Base-by-base conservation (phyloP, 2,888 invertebrate genomes). In the Mamestra brassicae region DNA sequence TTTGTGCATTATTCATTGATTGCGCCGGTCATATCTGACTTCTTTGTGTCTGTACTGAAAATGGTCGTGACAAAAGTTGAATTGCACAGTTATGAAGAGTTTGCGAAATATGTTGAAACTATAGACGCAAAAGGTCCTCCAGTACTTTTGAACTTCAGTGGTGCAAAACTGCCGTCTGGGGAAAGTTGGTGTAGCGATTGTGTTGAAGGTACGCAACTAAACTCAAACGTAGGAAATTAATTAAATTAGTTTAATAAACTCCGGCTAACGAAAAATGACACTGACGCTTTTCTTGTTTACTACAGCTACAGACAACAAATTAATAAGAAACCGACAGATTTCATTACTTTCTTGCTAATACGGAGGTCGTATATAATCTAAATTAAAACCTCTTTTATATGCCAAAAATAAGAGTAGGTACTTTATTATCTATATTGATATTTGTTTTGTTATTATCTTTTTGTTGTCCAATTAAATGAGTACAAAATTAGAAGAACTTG, bases 181-280 rank as follows among this genome's bases (percentile, higher is more conserved):
- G 93, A 97, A 72, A 99, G 98, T 92, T 99, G 99, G 99, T 99
- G 99, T 90, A 97, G 98, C 0, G 99, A 99, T 92, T 99, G 99
- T 93, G 98, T 98, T 17, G 97, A 97, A 95, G 98, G 98, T 98
- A 97, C 4, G 67, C 98, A 42, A 97, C 34, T 10, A 45, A 52
- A 15, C 45, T 34, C 7, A 36, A 1, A 15, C 5, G 17, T 60
- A 8, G n/a, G 7, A 34, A 52, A 62, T 55, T 36, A 45, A 4
- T 77, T 13, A n/a, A 55, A 50, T 47, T 34, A 13, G 2, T 52
- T 36, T 26, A 26, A 26, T 26, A 26, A 26, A 26, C 26, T 26
- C 26, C 26, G 26, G 26, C 26, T 26, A 26, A 26, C 26, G 26
- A 15, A 15, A 50, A 52, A 17, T 7, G 34, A 38, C 62, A 73